These are phyloP conservation scores for Lomographa bimaculata DNA, from an alignment of 2,888 invertebrate species.

Conservation along the genomic window DNA sequence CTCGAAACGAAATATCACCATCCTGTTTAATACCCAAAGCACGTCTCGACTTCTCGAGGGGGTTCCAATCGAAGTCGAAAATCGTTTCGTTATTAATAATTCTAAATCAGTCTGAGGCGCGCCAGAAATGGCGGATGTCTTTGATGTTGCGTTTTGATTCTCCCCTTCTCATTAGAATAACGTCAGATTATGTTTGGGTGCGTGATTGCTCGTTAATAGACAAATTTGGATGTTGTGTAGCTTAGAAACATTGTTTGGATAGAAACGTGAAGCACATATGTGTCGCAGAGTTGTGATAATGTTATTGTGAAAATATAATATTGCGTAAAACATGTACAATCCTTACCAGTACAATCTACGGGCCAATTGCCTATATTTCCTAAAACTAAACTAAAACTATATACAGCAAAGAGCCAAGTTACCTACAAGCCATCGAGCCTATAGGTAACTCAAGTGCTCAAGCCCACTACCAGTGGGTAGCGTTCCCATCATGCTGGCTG, in stretches of 20 bases:
- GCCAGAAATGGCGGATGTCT: constrained; percentile 19
- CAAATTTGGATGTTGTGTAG: constrained; percentile 8
- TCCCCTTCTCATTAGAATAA: constrained; percentile 26
- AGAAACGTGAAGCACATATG: constrained; percentile 4
- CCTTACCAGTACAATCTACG: too few relatives aligned
- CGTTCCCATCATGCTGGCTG: too few relatives aligned
- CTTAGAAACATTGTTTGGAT: constrained; percentile 4
- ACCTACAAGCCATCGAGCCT: too few relatives aligned
- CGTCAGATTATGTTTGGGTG: constrained; percentile 20
- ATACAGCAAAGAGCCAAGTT: too few relatives aligned
- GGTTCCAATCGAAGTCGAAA: constrained; percentile 51
- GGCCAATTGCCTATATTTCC: too few relatives aligned
- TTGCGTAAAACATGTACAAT: too few relatives aligned
- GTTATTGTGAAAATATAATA: not conserved
- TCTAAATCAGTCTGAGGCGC: constrained; percentile 43
- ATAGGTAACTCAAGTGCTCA: too few relatives aligned
- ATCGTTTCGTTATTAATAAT: constrained; percentile 66
- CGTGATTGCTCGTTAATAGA: constrained; percentile 20
- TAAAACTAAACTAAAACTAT: too few relatives aligned
- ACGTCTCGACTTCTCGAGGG: constrained; percentile 26
- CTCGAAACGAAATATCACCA: too few relatives aligned
- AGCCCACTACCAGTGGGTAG: too few relatives aligned
- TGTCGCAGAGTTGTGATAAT: constrained; percentile 1
- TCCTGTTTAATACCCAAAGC: constrained; percentile 16
- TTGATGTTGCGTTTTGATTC: constrained; percentile 30